phyloP scores from a whole-genome alignment of 2,797 vertebrate genomes.

The Sebastes matsubarae region DNA sequence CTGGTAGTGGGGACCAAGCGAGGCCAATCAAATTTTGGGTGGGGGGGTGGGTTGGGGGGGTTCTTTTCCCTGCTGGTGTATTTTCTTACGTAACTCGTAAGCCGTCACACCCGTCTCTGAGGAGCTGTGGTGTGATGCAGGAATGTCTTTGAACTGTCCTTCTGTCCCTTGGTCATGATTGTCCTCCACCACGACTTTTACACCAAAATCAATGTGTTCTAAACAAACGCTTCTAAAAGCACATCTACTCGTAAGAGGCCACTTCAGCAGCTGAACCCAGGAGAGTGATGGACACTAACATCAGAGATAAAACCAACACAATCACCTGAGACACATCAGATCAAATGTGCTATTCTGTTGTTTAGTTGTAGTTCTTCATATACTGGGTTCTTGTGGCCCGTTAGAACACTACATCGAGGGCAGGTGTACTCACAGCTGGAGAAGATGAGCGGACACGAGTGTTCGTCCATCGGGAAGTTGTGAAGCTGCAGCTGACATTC shows the following conservation, averaged over 20 bases:
- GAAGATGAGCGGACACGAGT: constrained; percentile 96
- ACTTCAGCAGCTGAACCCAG: background rate
- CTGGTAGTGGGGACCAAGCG: too few relatives aligned
- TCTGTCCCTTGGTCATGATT: background rate
- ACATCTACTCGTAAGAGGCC: background rate
- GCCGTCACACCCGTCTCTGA: background rate
- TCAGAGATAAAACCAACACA: background rate
- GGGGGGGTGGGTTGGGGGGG: too few relatives aligned
- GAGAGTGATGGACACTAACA: background rate
- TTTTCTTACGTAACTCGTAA: background rate
- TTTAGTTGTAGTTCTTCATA: background rate
- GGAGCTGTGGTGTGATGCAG: background rate
- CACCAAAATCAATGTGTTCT: background rate
- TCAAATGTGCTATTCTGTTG: background rate
- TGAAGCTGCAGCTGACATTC: constrained; percentile 96
- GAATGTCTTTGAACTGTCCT: background rate
- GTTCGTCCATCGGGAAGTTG: constrained; percentile 98
- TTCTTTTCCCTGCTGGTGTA: background rate
- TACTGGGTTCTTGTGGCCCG: background rate
- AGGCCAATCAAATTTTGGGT: background rate
- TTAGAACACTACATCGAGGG: background rate
- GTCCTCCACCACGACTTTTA: background rate
- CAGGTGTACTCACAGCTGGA: constrained; percentile 93
- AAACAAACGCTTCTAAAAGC: background rate
- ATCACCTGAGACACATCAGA: background rate